phyloP scores from a whole-genome alignment of 1,140 invertebrate species.

The Drosophila takahashii region DNA sequence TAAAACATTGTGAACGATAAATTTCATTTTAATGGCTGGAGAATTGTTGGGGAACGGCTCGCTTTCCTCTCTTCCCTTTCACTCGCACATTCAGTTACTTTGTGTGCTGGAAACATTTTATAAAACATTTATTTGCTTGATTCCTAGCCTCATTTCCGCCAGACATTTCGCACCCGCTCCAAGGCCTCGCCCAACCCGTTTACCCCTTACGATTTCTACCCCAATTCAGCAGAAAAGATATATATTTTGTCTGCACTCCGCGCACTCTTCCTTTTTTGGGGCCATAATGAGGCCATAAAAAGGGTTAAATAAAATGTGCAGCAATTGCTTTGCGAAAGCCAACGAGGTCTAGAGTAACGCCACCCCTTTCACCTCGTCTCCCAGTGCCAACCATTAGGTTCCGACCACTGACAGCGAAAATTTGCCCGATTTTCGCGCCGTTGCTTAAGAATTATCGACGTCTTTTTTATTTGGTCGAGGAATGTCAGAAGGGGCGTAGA shows the following conservation, averaged over 20 bases:
- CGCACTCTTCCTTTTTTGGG: constrained; percentile 11
- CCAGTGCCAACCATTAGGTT: constrained; percentile 4
- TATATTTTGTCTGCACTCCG: constrained; percentile 56
- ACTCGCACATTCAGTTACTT: constrained; percentile 16
- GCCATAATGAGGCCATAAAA: constrained; percentile 82
- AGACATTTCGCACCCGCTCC: constrained; percentile 57
- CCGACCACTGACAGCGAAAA: constrained; percentile 69
- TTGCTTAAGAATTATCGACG: constrained; percentile 81
- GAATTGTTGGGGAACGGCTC: constrained; percentile 44
- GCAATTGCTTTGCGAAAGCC: constrained; percentile 72
- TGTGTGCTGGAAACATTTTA: constrained; percentile 79
- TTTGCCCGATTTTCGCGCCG: constrained; percentile 79
- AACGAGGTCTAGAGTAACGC: constrained; percentile 30
- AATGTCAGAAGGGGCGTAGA: constrained; percentile 49
- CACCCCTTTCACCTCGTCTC: not conserved
- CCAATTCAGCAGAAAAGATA: constrained; percentile 54
- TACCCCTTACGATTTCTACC: not conserved
- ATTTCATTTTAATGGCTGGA: constrained; percentile 78
- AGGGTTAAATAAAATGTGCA: constrained; percentile 83
- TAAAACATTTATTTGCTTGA: constrained; percentile 83
- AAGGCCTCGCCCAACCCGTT: not conserved
- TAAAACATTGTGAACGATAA: constrained; percentile 78
- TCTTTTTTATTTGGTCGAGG: constrained; percentile 56
- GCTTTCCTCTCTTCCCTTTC: constrained; percentile 10
- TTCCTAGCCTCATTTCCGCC: constrained; percentile 80